A percentile compares a stretch with the other conserved stretches of the same genome.
phyloP scores from a whole-genome alignment of 2,113 vertebrate genomes.

The Seriola dumerili region DNA sequence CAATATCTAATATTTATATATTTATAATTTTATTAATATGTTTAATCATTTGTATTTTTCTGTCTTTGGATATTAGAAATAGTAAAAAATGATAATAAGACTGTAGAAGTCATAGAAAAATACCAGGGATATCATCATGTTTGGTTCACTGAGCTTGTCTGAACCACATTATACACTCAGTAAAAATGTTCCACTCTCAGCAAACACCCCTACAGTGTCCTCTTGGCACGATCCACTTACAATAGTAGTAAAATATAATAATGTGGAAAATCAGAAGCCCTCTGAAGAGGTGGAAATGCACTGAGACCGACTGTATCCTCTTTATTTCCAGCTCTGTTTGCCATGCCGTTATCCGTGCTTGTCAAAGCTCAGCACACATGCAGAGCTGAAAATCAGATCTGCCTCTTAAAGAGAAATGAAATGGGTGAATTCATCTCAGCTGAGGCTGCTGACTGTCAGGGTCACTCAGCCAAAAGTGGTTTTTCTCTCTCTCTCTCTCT shows the following conservation, averaged over 20 bases:
- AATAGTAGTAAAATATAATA: slow-evolving; percentile 58
- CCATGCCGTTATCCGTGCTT: slow-evolving; percentile 41
- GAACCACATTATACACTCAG: slow-evolving; percentile 12
- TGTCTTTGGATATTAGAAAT: not conserved
- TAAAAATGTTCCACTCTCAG: slow-evolving; percentile 37
- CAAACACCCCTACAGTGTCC: slow-evolving; percentile 7
- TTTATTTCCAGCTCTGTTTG: slow-evolving; percentile 50
- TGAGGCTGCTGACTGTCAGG: slow-evolving; percentile 40
- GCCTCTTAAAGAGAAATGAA: slow-evolving; percentile 41
- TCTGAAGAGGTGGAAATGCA: slow-evolving; percentile 32
- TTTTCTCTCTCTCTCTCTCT: slow-evolving; percentile 17
- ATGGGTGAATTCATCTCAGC: slow-evolving; percentile 44
- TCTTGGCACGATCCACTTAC: slow-evolving; percentile 38
- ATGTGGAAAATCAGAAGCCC: slow-evolving; percentile 64
- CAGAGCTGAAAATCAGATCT: slow-evolving; percentile 31
- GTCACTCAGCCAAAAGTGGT: slow-evolving; percentile 30
- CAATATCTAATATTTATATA: not conserved
- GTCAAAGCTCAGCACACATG: slow-evolving; percentile 29
- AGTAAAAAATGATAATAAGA: not conserved
- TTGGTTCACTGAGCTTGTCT: slow-evolving; percentile 25
- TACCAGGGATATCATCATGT: not conserved
- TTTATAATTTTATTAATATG: too few relatives aligned
- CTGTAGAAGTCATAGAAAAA: too few relatives aligned
- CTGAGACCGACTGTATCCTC: slow-evolving; percentile 19
- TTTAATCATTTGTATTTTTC: too few relatives aligned